phyloP scores from a whole-genome alignment of 2,797 vertebrate genomes.

The Ptychobarbus kaznakovi region DNA sequence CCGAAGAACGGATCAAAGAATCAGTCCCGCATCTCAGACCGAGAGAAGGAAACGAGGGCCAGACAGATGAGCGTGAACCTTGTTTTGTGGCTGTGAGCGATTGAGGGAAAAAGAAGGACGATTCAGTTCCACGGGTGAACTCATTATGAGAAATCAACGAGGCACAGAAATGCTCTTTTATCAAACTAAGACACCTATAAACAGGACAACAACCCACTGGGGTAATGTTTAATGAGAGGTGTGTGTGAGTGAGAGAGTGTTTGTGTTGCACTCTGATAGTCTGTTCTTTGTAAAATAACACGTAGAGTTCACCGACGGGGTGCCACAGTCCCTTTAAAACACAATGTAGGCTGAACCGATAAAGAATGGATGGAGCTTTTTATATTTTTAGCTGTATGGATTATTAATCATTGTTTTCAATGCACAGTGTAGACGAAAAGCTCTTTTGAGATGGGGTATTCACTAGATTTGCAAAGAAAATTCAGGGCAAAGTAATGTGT shows the following conservation, averaged over 20 bases:
- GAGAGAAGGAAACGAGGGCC: conserved; percentile 17
- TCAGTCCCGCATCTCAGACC: conserved; percentile 3
- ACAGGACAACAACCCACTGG: conserved; percentile 35
- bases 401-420: conserved; percentile 19
- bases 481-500: not conserved
- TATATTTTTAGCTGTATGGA: conserved; percentile 14
- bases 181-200: conserved; percentile 11
- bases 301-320: not conserved
- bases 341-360: not conserved
- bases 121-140: conserved; percentile 7
- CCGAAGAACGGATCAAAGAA: conserved; percentile 33
- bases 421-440: not conserved
- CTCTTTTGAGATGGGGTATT: not conserved
- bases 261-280: conserved; percentile 12
- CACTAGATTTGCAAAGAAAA: not conserved
- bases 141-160: conserved; percentile 30
- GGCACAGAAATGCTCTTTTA: conserved; percentile 17
- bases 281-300: conserved; percentile 1
- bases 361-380: not conserved
- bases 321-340: not conserved
- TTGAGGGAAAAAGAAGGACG: not conserved
- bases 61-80: conserved; percentile 5
- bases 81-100: conserved; percentile 20
- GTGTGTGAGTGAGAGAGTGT: conserved; percentile 5
- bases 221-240: conserved; percentile 42